These are phyloP conservation scores for Psylliodes chrysocephalus DNA, from an alignment of 2,888 invertebrate genomes.

Conservation along the genomic window DNA sequence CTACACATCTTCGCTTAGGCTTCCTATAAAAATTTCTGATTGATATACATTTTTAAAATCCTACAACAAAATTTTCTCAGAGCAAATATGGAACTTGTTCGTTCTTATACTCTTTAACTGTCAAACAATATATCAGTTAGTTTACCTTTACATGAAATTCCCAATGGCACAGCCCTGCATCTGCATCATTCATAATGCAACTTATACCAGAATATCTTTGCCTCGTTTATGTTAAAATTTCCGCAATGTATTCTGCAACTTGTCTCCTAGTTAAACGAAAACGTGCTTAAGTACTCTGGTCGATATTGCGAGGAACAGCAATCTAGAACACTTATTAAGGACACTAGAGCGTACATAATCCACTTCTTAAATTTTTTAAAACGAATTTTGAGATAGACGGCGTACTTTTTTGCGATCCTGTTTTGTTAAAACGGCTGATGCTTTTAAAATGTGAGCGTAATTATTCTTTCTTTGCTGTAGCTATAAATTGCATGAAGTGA, in stretches of 20 bases:
- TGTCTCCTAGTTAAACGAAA: constrained; percentile 21
- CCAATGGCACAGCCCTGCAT: background rate
- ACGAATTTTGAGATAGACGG: constrained; percentile 6
- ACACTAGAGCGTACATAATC: background rate
- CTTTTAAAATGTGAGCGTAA: too few species aligned
- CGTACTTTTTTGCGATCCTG: background rate
- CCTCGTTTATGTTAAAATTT: constrained; percentile 11
- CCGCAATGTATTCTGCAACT: constrained; percentile 11
- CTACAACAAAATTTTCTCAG: too few species aligned
- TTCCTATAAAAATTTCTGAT: too few species aligned
- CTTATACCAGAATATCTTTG: constrained; percentile 4
- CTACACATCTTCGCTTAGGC: too few species aligned
- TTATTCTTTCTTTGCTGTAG: too few species aligned
- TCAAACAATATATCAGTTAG: too few species aligned
- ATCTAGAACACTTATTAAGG: constrained; percentile 16
- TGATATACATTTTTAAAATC: too few species aligned
- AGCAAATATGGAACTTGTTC: too few species aligned
- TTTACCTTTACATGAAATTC: too few species aligned
- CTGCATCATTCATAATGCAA: constrained; percentile 8
- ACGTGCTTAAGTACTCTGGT: constrained; percentile 16
- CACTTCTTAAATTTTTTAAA: constrained; percentile 4
- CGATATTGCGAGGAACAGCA: constrained; percentile 12
- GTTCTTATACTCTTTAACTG: too few species aligned
- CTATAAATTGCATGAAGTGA: too few species aligned
- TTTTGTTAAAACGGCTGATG: background rate